Evolutionary conservation across 2,888 invertebrate species (phyloP).

Genomic region (Nemapogon koenigi): DNA sequence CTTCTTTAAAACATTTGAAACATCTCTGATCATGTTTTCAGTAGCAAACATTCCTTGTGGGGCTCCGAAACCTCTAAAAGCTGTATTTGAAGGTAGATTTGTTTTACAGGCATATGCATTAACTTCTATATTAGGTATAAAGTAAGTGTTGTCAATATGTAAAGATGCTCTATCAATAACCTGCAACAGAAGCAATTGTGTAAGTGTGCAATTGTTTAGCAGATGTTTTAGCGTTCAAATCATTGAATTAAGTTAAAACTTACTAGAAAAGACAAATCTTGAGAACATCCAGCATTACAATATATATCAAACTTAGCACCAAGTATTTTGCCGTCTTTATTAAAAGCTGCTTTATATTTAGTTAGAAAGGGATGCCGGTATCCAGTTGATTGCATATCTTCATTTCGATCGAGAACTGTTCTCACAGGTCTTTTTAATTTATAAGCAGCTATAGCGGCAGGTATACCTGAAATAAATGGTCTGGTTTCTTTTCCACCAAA

Average conservation of each 20-base stretch:
- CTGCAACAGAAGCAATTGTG: constrained; percentile 38
- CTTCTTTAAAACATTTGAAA: constrained; percentile 72
- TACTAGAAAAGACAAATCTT: constrained; percentile 75
- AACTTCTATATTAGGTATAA: constrained; percentile 73
- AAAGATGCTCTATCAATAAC: constrained; percentile 79
- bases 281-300: constrained; percentile 74
- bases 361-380: constrained; percentile 81
- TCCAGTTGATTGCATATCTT: constrained; percentile 84
- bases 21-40: constrained; percentile 78
- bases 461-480: constrained; percentile 63
- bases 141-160: constrained; percentile 84
- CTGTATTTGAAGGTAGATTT: constrained; percentile 90
- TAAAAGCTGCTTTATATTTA: constrained; percentile 78
- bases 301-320: constrained; percentile 71
- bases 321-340: constrained; percentile 70
- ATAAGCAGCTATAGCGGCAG: constrained; percentile 76
- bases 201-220: no score
- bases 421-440: constrained; percentile 76
- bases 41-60: constrained; percentile 89
- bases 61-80: constrained; percentile 91
- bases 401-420: constrained; percentile 81
- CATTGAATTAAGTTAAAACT: constrained; percentile 20
- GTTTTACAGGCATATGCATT: constrained; percentile 82
- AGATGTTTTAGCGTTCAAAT: constrained; percentile 1
- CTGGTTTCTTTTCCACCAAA: constrained; percentile 90